Evolutionary conservation across 2,888 invertebrate genomes (phyloP), one percentile per base, ranked within the genome.

Genomic region (Rhorus exstirpatorius): DNA sequence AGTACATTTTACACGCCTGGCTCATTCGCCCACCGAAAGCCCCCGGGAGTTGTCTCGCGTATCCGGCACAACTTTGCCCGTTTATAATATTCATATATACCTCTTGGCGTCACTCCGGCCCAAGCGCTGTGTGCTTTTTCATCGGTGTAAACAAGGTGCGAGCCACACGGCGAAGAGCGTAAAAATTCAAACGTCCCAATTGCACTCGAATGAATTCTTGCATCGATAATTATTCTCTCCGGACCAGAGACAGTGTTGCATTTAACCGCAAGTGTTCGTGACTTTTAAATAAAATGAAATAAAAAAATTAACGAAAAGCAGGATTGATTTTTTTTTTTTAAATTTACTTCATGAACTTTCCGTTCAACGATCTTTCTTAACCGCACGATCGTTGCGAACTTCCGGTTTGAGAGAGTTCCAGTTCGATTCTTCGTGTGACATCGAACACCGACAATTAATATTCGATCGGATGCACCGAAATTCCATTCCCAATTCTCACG

Each of bases 121-220:
- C n/a, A n/a, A n/a, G n/a, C n/a, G n/a, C n/a, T n/a, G n/a, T 31
- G 17, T 68, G 49, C 24, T 46, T 38, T 35, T 55, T 75, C 68
- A 31, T 61, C 68, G 75, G 81, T 72, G 81, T 81, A 81, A 81
- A 81, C 81, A 81, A 71, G 77, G 77, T 76, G 76, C 70, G 65
- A 70, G 68, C 70, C 55, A n/a, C n/a, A n/a, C n/a, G 75, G 55
- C 24, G 26, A 72, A 61, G 65, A 60, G 67, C 65, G 44, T 31
- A 76, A 70, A 81, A 81, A 76, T 71, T 51, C 12, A 24, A 74
- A 51, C 65, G 49, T 51, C 21, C 58, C 53, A 35, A 35, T 60
- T 53, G 1, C 19, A 12, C 21, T 38, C 35, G 35, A 10, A 7
- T 12, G 31, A 61, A 68, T 19, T 71, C 31, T 49, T 35, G 10